These are phyloP conservation scores for Chrysogorgia sp. DNA, from an alignment of 92 coral and sea anemone genomes.

Conservation along the genomic window DNA sequence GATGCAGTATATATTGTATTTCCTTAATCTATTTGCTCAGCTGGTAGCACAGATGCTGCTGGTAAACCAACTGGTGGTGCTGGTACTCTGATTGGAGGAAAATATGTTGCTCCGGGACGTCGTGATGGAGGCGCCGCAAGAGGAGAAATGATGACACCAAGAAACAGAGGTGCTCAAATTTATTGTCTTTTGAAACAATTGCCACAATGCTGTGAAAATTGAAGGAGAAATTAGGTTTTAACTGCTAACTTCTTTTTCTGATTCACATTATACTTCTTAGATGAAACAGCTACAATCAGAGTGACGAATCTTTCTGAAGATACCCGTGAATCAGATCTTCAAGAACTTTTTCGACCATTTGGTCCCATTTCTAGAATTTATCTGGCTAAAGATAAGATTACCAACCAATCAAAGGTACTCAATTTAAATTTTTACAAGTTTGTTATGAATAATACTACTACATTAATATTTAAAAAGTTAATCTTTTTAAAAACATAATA, in stretches of 20 bases:
- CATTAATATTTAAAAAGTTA: not conserved
- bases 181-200: no score
- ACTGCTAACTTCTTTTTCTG: not conserved
- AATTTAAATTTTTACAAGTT: not conserved
- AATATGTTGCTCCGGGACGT: conserved; percentile 94
- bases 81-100: conserved; percentile 69
- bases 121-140: conserved; percentile 91
- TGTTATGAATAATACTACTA: not conserved
- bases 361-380: conserved; percentile 95
- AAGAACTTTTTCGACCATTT: conserved; percentile 91
- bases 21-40: not conserved
- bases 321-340: conserved; percentile 81
- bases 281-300: conserved; percentile 95
- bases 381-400: conserved; percentile 88
- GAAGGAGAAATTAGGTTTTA: no score
- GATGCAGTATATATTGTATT: no score
- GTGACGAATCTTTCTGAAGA: conserved; percentile 95
- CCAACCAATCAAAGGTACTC: conserved; percentile 91
- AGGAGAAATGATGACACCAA: conserved; percentile 75
- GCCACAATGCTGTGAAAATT: no score
- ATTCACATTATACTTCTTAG: conserved; percentile 54
- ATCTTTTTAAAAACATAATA: not conserved
- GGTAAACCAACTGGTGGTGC: conserved; percentile 56
- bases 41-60: conserved; percentile 47
- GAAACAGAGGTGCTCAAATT: conserved; percentile 91